Percentiles rank a stretch among this genome's conserved stretches.
Conservation (phyloP, 2,797 vertebrate species). For the Crocodylus rhombifer region DNA sequence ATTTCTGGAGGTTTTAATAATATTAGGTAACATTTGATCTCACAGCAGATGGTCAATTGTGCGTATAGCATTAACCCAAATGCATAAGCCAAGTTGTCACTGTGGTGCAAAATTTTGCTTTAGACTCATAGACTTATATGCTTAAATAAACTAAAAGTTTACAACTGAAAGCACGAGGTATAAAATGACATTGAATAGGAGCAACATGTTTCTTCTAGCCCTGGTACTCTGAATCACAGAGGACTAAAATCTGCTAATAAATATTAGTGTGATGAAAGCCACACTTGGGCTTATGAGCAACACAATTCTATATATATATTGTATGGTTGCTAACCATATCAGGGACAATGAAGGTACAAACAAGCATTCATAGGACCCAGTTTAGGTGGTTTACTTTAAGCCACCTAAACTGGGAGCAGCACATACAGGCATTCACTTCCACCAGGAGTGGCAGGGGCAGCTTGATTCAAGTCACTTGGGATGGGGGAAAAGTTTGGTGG, state of each 20-base stretch:
- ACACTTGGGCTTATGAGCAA: background rate
- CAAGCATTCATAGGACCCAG: no score
- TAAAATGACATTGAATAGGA: background rate
- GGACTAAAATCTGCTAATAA: background rate
- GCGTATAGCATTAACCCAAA: background rate
- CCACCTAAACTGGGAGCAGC: no score
- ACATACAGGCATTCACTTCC: no score
- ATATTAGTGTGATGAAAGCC: background rate
- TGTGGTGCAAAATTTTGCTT: background rate
- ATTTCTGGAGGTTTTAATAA: background rate
- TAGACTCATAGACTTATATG: background rate
- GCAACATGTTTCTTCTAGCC: background rate
- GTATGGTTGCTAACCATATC: background rate
- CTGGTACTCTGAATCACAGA: accelerated
- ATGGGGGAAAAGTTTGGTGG: no score
- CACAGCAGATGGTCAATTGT: accelerated
- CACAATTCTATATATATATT: background rate
- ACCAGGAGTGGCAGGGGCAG: no score
- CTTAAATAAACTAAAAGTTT: background rate
- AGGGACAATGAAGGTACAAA: background rate
- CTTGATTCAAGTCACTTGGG: no score
- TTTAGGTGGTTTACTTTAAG: no score
- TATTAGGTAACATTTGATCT: background rate
- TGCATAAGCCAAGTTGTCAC: background rate
- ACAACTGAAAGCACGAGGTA: background rate